Base-by-base conservation (phyloP, 2,113 vertebrate species). In the Pandion haliaetus region DNA sequence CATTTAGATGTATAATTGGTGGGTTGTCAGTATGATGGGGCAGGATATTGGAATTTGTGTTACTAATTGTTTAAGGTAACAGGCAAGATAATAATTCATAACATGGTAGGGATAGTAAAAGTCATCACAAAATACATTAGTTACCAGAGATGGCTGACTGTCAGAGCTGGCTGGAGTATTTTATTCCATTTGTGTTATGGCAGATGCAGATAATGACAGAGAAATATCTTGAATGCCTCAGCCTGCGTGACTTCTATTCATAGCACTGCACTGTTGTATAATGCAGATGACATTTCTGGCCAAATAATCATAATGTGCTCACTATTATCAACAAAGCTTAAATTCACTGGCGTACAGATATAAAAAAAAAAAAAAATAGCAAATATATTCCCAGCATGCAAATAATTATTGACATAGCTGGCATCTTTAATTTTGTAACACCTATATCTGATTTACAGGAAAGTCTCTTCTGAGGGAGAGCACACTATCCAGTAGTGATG, bases 11-110 rank as follows among this genome's bases (percentile, higher is more conserved):
- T 17, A 32, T 58, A 86, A 72, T n/a, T 88, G 82, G 71, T 52
- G 47, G 42, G 49, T 66, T 95, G 87, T 63, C 69, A 85, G 52
- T 54, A 42, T 65, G 78, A 52, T 65, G 86, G 47, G 26, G n/a
- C 34, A 82, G 45, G 61, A 57, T 84, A 71, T 79, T 16, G 18
- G 77, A 95, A 91, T 85, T 84, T 85, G 45, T 81, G 44, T 69
- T 92, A 55, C 73, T 94, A 87, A 88, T 93, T 77, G 49, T 82
- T 97, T 95, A 95, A 94, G 79, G 69, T 58, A 94, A 93, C 82
- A 74, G 90, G 59, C 82, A 91, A 57, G 32, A 54, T 77, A 83
- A 66, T 63, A 72, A 96, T 88, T 94, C 58, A 94, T 82, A 93
- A 94, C 32, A 19, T 16, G 7, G 26, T 13, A 49, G 44, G 31